These are phyloP conservation scores for Malacoraja senta DNA, from an alignment of 2,797 vertebrate species.

Conservation along the genomic window DNA sequence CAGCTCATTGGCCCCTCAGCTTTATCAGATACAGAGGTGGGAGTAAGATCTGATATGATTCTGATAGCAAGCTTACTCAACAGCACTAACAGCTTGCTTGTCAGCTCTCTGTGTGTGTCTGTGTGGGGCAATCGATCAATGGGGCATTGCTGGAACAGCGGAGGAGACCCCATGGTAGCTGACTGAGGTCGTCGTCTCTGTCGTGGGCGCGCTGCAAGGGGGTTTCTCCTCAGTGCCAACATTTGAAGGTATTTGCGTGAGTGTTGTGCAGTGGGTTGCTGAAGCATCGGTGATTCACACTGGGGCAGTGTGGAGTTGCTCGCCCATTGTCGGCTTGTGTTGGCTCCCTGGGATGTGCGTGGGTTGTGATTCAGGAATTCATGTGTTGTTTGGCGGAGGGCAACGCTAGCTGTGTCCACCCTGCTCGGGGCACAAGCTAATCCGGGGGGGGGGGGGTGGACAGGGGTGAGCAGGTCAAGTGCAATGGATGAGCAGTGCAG, in stretches of 20 bases:
- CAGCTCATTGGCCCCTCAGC: neutral
- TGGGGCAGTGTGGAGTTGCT: neutral
- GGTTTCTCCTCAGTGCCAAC: neutral
- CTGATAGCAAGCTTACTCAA: neutral
- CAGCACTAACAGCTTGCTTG: neutral
- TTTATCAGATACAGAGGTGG: constrained; percentile 5
- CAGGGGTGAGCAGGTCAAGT: too few species aligned
- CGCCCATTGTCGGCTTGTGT: neutral
- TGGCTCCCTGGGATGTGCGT: neutral
- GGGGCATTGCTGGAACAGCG: neutral
- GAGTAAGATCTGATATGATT: neutral
- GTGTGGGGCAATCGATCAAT: neutral
- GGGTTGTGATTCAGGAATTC: neutral
- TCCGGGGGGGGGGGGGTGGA: too few species aligned
- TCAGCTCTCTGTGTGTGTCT: too few species aligned
- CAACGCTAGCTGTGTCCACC: neutral
- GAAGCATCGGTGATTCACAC: neutral
- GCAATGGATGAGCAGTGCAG: too few species aligned
- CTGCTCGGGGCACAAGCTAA: too few species aligned
- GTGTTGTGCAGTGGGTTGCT: too few species aligned
- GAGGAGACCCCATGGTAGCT: neutral
- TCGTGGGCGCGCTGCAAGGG: neutral
- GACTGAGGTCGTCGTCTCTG: neutral
- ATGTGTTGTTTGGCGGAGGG: neutral
- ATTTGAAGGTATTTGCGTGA: neutral